These are phyloP conservation scores for Rhagoletis zephyria DNA, from an alignment of 1,140 invertebrate species.

Conservation along the genomic window DNA sequence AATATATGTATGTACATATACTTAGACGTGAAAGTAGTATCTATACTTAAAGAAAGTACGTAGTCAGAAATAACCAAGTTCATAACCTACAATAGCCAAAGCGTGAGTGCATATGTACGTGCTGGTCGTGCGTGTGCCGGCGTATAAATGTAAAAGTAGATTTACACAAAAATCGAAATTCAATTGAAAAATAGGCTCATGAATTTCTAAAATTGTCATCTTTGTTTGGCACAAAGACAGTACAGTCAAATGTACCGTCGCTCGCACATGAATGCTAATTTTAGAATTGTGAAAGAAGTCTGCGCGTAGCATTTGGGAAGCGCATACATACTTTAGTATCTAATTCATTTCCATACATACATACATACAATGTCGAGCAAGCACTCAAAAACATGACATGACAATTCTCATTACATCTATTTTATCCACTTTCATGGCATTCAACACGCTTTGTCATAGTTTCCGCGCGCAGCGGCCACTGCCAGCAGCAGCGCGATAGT, in stretches of 20 bases:
- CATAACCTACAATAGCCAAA: not conserved
- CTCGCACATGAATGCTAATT: not conserved
- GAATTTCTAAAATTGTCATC: not conserved
- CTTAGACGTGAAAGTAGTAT: not conserved
- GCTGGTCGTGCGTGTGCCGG: not conserved
- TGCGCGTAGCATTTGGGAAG: not conserved
- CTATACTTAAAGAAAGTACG: not conserved
- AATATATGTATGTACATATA: no score
- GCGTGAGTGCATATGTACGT: not conserved
- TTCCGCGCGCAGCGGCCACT: not conserved
- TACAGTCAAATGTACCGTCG: not conserved
- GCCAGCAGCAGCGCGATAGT: not conserved
- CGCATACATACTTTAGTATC: no score
- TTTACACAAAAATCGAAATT: conserved; percentile 5
- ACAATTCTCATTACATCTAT: conserved; percentile 18
- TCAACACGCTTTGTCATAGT: conserved; percentile 6
- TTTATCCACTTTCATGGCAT: conserved; percentile 16
- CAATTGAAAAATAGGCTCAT: conserved; percentile 2
- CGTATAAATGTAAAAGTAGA: not conserved
- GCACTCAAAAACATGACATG: not conserved
- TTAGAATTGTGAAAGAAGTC: not conserved
- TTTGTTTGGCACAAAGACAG: conserved; percentile 29
- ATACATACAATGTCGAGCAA: not conserved
- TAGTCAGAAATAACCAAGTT: not conserved
- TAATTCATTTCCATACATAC: not conserved